phyloP scores from a whole-genome alignment of 1,140 invertebrate species.

The Drosophila chauvacae region DNA sequence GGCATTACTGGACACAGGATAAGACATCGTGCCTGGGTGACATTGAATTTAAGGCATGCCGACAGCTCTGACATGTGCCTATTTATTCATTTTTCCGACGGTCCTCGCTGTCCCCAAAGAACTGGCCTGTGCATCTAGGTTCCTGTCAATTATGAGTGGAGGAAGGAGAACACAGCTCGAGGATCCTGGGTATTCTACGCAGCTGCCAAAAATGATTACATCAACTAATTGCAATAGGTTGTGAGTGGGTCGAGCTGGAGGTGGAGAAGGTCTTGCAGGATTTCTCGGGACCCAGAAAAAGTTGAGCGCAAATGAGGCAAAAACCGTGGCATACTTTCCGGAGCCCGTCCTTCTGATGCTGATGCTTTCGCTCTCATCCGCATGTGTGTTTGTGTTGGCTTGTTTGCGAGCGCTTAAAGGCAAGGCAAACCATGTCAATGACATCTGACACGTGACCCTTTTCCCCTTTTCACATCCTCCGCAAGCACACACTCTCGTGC shows the following conservation, averaged over 20 bases:
- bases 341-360: constrained; percentile 33
- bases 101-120: neutral
- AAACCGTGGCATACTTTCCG: constrained; percentile 74
- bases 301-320: constrained; percentile 69
- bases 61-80: constrained; percentile 65
- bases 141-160: constrained; percentile 43
- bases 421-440: constrained; percentile 80
- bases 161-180: neutral
- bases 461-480: constrained; percentile 50
- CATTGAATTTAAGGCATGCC: constrained; percentile 63
- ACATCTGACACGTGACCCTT: constrained; percentile 83
- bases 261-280: neutral
- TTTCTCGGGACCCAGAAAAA: constrained; percentile 13
- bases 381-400: constrained; percentile 40
- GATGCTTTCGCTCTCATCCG: constrained; percentile 28
- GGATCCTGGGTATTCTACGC: constrained; percentile 11
- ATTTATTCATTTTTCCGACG: constrained; percentile 36
- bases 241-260: neutral
- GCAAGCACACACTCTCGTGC: constrained; percentile 22
- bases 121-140: constrained; percentile 11
- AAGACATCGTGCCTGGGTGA: constrained; percentile 22
- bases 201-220: constrained; percentile 57
- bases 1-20: constrained; percentile 23
- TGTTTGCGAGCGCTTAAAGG: constrained; percentile 76
- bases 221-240: constrained; percentile 64